Conservation (phyloP, 1,140 invertebrate genomes). For the Penaeus chinensis region DNA sequence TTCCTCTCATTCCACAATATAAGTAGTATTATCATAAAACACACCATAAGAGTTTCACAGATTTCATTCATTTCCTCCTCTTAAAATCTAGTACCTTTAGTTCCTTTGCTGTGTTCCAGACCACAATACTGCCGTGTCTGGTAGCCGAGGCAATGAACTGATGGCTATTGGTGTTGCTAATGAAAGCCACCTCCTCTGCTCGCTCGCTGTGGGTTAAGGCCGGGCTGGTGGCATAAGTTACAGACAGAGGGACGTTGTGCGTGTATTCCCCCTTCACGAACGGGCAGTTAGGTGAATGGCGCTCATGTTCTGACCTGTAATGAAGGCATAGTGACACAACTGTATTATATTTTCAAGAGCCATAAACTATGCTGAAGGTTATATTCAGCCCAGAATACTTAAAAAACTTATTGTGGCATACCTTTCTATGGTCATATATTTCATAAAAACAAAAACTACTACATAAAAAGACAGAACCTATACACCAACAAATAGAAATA, state of each 20-base stretch:
- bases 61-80: not conserved
- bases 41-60: too few species aligned
- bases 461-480: not conserved
- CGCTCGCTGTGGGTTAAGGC: conserved; percentile 73
- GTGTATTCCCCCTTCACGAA: conserved; percentile 95
- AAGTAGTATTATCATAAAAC: too few species aligned
- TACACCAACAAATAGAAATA: not conserved
- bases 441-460: not conserved
- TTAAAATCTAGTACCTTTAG: conserved; percentile 72
- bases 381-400: too few species aligned
- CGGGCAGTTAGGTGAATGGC: conserved; percentile 91
- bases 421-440: too few species aligned
- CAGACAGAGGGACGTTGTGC: conserved; percentile 92
- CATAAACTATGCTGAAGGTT: too few species aligned
- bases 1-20: too few species aligned
- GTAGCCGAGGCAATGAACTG: conserved; percentile 75
- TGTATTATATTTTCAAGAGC: too few species aligned
- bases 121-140: conserved; percentile 73
- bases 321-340: not conserved
- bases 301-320: conserved; percentile 88
- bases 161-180: conserved; percentile 77
- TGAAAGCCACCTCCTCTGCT: conserved; percentile 76
- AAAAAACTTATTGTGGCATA: too few species aligned
- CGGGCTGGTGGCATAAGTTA: conserved; percentile 88
- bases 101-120: conserved; percentile 77